Conservation (phyloP, 2,113 vertebrate genomes). For the Rattus rattus region DNA sequence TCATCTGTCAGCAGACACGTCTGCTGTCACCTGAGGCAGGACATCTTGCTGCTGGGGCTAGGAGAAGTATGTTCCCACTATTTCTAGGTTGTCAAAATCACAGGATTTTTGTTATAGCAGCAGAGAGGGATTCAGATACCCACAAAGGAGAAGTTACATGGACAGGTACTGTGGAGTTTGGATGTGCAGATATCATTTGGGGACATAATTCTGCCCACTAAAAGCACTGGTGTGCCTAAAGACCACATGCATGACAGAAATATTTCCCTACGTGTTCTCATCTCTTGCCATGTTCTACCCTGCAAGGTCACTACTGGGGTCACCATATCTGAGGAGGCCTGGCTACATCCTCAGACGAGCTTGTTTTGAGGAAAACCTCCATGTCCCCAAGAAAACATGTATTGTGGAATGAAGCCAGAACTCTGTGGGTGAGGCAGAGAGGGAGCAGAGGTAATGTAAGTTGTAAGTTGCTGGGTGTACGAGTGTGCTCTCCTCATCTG, state of each 20-base stretch:
- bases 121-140: neutral
- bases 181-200: neutral
- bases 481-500: accelerated
- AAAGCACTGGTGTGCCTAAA: neutral
- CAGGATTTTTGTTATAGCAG: neutral
- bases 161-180: neutral
- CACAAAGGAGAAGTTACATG: neutral
- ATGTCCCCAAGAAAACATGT: neutral
- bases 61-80: neutral
- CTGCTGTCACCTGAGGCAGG: too few relatives aligned
- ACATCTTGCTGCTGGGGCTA: neutral
- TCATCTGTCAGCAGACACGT: neutral
- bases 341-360: neutral
- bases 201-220: neutral
- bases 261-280: accelerated
- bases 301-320: neutral
- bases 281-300: accelerated
- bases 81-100: neutral
- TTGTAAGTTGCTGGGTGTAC: accelerated
- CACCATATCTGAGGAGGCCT: accelerated
- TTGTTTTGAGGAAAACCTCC: neutral
- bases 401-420: neutral
- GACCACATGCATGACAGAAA: accelerated
- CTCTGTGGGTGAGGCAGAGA: neutral
- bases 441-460: neutral